phyloP scores from a whole-genome alignment of 2,797 vertebrate genomes.

The Adrianichthys oophorus region DNA sequence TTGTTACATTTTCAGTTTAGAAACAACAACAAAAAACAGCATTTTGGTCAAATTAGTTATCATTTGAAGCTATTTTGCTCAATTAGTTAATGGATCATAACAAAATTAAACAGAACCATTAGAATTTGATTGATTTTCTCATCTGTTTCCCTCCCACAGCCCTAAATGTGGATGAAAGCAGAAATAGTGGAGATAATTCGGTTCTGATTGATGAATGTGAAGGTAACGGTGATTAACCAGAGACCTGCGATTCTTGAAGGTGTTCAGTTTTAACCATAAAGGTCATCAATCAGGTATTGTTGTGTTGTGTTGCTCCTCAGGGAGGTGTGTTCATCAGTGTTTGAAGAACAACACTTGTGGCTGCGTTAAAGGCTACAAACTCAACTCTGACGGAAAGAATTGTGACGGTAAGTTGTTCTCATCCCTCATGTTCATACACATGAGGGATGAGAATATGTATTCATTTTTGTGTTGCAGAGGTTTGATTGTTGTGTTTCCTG shows the following conservation, averaged over 20 bases:
- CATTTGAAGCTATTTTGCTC: too few species aligned
- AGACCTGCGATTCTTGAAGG: background rate
- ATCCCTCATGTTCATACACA: background rate
- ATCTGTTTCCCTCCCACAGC: conserved; percentile 35
- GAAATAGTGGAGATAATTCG: conserved; percentile 68
- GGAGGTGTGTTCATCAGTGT: conserved; percentile 87
- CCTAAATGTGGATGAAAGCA: conserved; percentile 18
- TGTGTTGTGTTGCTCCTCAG: conserved; percentile 55
- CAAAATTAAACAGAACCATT: too few species aligned
- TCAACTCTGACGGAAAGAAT: conserved; percentile 84
- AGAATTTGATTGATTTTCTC: background rate
- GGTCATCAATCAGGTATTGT: background rate
- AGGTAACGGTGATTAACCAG: conserved; percentile 70
- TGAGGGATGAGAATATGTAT: background rate
- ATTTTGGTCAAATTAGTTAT: too few species aligned
- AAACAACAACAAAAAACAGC: too few species aligned
- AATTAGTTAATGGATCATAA: too few species aligned
- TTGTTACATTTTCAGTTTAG: too few species aligned
- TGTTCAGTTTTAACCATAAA: background rate
- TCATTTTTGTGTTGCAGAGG: too few species aligned
- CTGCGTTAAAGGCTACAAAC: conserved; percentile 89
- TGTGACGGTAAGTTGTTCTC: conserved; percentile 84
- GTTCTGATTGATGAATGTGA: conserved; percentile 79
- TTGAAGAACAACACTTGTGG: conserved; percentile 83
- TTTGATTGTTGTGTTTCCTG: background rate